Evolutionary conservation across 2,888 invertebrate species (phyloP).

Genomic region (Zygaena filipendulae): DNA sequence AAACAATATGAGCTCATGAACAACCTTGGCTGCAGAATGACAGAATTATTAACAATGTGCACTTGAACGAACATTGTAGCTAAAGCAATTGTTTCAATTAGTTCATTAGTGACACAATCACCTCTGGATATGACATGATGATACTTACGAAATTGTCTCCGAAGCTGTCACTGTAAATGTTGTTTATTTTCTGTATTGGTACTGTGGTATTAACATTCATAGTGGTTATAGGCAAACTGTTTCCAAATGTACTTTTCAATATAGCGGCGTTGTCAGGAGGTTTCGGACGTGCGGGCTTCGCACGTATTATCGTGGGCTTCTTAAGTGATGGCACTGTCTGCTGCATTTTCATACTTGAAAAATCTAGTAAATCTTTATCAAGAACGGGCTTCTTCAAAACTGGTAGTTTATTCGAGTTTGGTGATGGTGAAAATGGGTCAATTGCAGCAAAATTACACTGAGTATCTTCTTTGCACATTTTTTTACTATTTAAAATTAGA

Average conservation of each 20-base stretch:
- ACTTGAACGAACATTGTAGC: too few species aligned
- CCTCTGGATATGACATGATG: too few species aligned
- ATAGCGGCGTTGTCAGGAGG: constrained; percentile 59
- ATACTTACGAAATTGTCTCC: constrained; percentile 51
- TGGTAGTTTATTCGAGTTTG: constrained; percentile 33
- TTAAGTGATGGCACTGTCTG: constrained; percentile 42
- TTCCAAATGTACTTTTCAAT: constrained; percentile 46
- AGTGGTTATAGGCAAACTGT: constrained; percentile 31
- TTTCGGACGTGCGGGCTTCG: constrained; percentile 70
- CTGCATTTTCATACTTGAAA: constrained; percentile 47
- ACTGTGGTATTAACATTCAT: constrained; percentile 54
- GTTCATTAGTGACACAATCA: too few species aligned
- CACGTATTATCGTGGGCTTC: constrained; percentile 81
- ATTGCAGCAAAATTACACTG: constrained; percentile 63
- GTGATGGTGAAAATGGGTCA: constrained; percentile 68
- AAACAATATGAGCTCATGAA: too few species aligned
- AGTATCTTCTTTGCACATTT: constrained; percentile 43
- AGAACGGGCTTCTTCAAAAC: constrained; percentile 62
- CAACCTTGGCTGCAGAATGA: too few species aligned
- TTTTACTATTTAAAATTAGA: constrained; percentile 65
- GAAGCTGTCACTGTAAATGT: constrained; percentile 42
- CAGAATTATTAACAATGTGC: too few species aligned
- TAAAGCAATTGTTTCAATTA: too few species aligned
- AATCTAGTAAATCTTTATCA: constrained; percentile 74
- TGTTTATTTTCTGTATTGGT: constrained; percentile 50